These are phyloP conservation scores for Siderastrea siderea DNA, from an alignment of 92 coral and sea anemone species.

Conservation along the genomic window DNA sequence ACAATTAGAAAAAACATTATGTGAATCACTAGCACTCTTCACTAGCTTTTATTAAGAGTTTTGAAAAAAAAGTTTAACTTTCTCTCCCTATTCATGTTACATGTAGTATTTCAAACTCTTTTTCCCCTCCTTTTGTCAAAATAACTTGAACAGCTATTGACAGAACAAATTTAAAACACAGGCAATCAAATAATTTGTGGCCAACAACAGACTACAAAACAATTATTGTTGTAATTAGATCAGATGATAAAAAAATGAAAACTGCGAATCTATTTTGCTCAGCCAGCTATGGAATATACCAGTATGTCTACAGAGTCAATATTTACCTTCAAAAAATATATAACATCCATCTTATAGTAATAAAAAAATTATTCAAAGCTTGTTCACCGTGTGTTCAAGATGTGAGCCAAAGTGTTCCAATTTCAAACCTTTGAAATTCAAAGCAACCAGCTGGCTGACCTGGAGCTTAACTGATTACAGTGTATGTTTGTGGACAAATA, in stretches of 20 bases:
- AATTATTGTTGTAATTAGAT: background rate
- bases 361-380: background rate
- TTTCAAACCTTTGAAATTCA: background rate
- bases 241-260: constrained; percentile 12
- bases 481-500: too few species aligned
- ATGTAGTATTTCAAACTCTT: background rate
- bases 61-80: too few species aligned
- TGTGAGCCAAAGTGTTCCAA: background rate
- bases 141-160: too few species aligned
- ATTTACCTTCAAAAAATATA: background rate
- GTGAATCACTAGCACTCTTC: background rate
- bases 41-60: background rate
- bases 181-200: background rate
- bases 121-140: background rate
- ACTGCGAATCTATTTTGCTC: too few species aligned
- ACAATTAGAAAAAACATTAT: too few species aligned
- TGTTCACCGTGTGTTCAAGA: background rate
- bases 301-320: background rate
- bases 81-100: background rate
- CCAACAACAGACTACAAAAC: background rate
- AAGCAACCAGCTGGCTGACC: background rate
- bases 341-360: too few species aligned
- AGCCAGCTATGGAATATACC: background rate
- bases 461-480: background rate
- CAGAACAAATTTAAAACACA: background rate